phyloP scores from a whole-genome alignment of 1,140 invertebrate species.

The Ladona fulva region DNA sequence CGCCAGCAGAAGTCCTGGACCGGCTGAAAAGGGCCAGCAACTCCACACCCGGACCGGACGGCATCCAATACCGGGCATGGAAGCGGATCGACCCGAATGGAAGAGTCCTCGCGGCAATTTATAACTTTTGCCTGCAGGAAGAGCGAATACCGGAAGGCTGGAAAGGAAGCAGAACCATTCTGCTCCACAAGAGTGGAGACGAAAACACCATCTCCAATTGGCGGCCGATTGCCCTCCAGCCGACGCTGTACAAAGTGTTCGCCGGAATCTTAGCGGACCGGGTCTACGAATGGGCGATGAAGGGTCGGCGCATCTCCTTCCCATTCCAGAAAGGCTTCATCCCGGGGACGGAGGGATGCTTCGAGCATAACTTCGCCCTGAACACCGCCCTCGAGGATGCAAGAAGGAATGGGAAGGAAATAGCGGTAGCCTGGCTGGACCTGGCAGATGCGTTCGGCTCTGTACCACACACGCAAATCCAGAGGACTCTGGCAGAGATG shows the following conservation, averaged over 20 bases:
- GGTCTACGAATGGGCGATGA: conserved; percentile 14
- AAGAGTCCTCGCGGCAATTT: no score
- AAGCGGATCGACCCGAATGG: no score
- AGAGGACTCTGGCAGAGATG: conserved; percentile 14
- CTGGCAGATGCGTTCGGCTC: conserved; percentile 30
- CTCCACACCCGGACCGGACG: no score
- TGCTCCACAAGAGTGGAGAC: background rate
- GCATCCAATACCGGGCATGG: no score
- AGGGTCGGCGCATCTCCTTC: conserved; percentile 17
- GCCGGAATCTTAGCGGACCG: conserved; percentile 13
- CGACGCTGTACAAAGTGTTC: conserved; percentile 16
- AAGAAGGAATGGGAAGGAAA: background rate
- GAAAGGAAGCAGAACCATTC: background rate
- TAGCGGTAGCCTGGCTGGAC: conserved; percentile 31
- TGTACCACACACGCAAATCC: conserved; percentile 30
- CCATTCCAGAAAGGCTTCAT: conserved; percentile 31
- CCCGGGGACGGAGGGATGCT: conserved; percentile 28
- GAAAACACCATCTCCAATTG: no score
- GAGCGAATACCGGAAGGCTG: no score
- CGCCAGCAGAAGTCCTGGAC: no score
- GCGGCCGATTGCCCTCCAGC: no score
- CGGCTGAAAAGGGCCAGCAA: no score
- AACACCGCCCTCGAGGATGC: conserved; percentile 23
- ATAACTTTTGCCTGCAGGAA: no score
- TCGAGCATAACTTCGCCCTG: conserved; percentile 34